These are phyloP conservation scores for Cassiopea xamachana DNA, from an alignment of 30 jellyfish, hydroid and myxozoan genomes.

Conservation along the genomic window DNA sequence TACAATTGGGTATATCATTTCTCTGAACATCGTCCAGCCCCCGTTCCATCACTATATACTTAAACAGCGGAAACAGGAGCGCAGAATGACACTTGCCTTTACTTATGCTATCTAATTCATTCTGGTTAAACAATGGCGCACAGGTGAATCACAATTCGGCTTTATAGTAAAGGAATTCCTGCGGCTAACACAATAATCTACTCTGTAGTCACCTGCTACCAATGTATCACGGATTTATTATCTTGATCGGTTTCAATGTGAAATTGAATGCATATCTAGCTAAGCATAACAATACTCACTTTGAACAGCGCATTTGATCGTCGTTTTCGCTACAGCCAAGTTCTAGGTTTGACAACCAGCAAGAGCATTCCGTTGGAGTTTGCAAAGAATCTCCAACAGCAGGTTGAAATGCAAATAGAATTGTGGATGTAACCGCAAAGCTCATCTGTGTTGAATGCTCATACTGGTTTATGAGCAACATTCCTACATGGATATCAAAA, in stretches of 20 bases:
- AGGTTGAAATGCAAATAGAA: conserved; percentile 65
- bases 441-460: conserved; percentile 2
- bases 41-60: not conserved
- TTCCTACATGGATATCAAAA: not conserved
- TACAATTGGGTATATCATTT: not conserved
- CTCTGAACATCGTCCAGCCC: not conserved
- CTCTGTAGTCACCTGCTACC: conserved; percentile 93
- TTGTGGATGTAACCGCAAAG: conserved; percentile 21
- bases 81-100: conserved; percentile 77
- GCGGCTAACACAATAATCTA: conserved; percentile 78
- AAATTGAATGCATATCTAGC: conserved; percentile 52
- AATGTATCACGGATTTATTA: conserved; percentile 59
- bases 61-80: conserved; percentile 71
- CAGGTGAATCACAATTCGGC: conserved; percentile 88
- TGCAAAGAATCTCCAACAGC: conserved; percentile 32
- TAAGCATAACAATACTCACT: conserved; percentile 33
- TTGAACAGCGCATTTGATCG: conserved; percentile 49
- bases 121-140: conserved; percentile 78
- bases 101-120: conserved; percentile 56
- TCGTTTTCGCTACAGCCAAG: conserved; percentile 42
- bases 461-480: not conserved
- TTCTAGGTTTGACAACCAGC: conserved; percentile 14
- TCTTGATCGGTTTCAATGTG: conserved; percentile 68
- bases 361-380: conserved; percentile 41
- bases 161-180: conserved; percentile 69